Evolutionary conservation across 2,113 vertebrate genomes (phyloP).

Genomic region (Cryptomyrus ogoouensis): DNA sequence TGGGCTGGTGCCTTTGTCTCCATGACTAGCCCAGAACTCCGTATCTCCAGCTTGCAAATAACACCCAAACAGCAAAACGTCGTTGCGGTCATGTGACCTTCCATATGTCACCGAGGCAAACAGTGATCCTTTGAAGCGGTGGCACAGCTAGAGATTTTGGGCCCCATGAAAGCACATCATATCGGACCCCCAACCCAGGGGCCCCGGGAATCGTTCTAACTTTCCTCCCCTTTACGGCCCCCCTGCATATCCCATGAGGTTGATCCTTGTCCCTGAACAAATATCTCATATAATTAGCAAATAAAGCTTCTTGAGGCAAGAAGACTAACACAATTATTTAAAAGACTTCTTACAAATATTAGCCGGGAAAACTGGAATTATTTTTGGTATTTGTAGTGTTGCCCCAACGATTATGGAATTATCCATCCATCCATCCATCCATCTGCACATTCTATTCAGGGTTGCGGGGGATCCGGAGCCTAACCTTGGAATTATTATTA

Average conservation of each 20-base stretch:
- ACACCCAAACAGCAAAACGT: background rate
- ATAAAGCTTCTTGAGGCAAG: background rate
- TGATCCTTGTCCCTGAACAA: background rate
- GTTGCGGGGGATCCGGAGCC: no score
- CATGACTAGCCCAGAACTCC: background rate
- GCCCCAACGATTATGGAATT: background rate
- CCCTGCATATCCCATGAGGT: background rate
- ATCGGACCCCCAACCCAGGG: background rate
- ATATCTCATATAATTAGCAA: background rate
- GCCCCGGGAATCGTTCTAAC: background rate
- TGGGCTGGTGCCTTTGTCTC: background rate
- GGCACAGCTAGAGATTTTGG: no score
- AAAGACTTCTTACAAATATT: background rate
- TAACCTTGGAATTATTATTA: background rate
- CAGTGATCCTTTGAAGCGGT: background rate
- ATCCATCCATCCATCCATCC: no score
- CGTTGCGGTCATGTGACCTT: background rate
- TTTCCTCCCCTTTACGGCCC: background rate
- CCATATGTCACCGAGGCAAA: background rate
- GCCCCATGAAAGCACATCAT: background rate
- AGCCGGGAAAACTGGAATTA: background rate
- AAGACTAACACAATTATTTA: background rate
- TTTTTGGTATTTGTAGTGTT: background rate
- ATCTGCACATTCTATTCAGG: no score
- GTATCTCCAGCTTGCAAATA: background rate